These are phyloP conservation scores for Scaptodrosophila lebanonensis DNA, from an alignment of 1,140 invertebrate species.

Conservation along the genomic window DNA sequence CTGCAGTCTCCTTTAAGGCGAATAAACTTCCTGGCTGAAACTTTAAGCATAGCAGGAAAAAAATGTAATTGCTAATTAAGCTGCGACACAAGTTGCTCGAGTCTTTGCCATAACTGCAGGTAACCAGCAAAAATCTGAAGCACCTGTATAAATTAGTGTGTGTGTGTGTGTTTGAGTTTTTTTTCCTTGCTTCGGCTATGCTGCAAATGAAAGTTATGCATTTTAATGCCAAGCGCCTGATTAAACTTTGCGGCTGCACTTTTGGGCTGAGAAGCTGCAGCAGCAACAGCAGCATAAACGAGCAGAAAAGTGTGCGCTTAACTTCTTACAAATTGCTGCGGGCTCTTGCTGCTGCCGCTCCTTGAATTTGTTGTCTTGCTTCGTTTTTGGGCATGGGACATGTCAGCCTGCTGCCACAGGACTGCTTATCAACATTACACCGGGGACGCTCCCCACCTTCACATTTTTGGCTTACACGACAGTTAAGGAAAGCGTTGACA, in stretches of 20 bases:
- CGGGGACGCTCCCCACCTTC: too few species aligned
- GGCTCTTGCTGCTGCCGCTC: slow-evolving; percentile 7
- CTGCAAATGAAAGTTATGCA: slow-evolving; percentile 38
- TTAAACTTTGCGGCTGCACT: slow-evolving; percentile 52
- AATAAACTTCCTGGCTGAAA: slow-evolving; percentile 13
- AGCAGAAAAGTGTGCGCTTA: slow-evolving; percentile 41
- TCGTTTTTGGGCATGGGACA: not conserved
- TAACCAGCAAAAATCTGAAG: slow-evolving; percentile 17
- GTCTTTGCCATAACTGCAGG: slow-evolving; percentile 1
- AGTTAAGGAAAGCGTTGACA: too few species aligned
- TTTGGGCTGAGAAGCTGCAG: slow-evolving; percentile 18
- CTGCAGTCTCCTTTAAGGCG: not conserved
- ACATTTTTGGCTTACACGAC: too few species aligned
- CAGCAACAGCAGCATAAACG: too few species aligned
- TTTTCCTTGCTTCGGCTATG: not conserved
- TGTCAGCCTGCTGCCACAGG: not conserved
- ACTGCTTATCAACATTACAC: too few species aligned
- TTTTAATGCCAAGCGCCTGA: slow-evolving; percentile 28
- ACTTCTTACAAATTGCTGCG: slow-evolving; percentile 50
- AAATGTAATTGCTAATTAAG: slow-evolving; percentile 38
- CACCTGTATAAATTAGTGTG: slow-evolving; percentile 8
- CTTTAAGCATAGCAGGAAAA: slow-evolving; percentile 18
- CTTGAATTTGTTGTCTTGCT: slow-evolving; percentile 18
- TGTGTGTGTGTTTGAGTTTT: not conserved
- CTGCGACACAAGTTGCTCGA: too few species aligned